phyloP scores from a whole-genome alignment of 2,113 vertebrate species.

The Anolis sagrei region DNA sequence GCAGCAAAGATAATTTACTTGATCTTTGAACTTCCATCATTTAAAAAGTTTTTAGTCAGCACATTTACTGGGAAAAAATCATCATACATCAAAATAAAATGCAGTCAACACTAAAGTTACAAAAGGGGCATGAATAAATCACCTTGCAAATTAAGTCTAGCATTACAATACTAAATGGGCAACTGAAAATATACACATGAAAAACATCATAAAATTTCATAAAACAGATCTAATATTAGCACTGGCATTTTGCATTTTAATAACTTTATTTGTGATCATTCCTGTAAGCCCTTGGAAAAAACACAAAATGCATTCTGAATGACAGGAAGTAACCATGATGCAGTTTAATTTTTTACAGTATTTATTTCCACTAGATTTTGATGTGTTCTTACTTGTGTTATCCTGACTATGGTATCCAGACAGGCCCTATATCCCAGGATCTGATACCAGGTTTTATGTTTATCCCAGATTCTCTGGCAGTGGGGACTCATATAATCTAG shows the following conservation, averaged over 20 bases:
- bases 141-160: slow-evolving; percentile 1
- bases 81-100: slow-evolving; percentile 46
- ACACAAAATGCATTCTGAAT: background rate
- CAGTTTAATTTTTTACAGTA: background rate
- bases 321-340: background rate
- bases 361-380: background rate
- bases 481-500: no score
- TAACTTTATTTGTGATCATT: background rate
- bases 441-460: no score
- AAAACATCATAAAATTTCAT: background rate
- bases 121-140: slow-evolving; percentile 48
- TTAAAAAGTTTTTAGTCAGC: slow-evolving; percentile 46
- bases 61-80: slow-evolving; percentile 37
- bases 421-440: no score
- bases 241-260: background rate
- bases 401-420: no score
- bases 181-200: background rate
- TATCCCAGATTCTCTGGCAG: no score
- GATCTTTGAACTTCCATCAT: slow-evolving; percentile 29
- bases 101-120: slow-evolving; percentile 38
- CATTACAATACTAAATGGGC: slow-evolving; percentile 29
- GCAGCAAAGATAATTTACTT: slow-evolving; percentile 43
- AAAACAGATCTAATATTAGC: background rate
- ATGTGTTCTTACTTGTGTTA: background rate
- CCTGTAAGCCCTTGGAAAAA: background rate